Evolutionary conservation across 2,888 invertebrate species (phyloP).

Genomic region (Prionchulus punctatus): DNA sequence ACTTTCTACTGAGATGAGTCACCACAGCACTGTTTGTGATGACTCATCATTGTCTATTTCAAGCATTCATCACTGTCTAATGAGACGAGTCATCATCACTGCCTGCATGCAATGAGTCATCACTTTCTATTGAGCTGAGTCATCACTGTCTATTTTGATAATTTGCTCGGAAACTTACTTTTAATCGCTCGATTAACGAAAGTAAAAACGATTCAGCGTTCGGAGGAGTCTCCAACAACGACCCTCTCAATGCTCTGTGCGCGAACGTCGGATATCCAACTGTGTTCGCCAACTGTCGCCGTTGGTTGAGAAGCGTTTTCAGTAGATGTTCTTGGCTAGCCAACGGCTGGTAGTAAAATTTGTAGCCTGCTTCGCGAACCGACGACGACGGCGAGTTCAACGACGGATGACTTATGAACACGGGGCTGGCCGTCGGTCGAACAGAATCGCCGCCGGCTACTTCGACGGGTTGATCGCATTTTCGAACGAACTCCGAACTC

Average conservation of each 20-base stretch:
- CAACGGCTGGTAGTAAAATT: constrained; percentile 14
- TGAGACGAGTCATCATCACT: no score
- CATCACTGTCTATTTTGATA: not conserved
- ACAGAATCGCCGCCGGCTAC: not conserved
- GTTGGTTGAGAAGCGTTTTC: constrained; percentile 50
- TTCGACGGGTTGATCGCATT: not conserved
- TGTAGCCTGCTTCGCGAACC: no score
- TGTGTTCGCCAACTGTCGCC: constrained; percentile 61
- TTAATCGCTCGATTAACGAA: not conserved
- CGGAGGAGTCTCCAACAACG: constrained; percentile 43
- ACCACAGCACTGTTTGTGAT: no score
- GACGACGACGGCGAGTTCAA: no score
- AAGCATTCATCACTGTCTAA: no score
- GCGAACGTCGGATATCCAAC: constrained; percentile 80
- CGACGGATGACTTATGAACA: no score
- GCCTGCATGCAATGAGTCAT: not conserved
- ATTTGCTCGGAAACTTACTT: not conserved
- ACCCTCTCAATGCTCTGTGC: constrained; percentile 70
- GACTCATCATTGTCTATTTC: no score
- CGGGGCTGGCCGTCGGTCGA: not conserved
- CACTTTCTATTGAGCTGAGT: not conserved
- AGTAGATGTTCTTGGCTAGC: constrained; percentile 36
- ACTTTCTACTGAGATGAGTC: no score
- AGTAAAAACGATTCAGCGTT: constrained; percentile 20
- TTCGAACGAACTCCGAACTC: constrained; percentile 12